A percentile compares a stretch with the other conserved stretches of the same genome.
phyloP scores from a whole-genome alignment of 2,113 vertebrate genomes.

The Stegostoma tigrinum region DNA sequence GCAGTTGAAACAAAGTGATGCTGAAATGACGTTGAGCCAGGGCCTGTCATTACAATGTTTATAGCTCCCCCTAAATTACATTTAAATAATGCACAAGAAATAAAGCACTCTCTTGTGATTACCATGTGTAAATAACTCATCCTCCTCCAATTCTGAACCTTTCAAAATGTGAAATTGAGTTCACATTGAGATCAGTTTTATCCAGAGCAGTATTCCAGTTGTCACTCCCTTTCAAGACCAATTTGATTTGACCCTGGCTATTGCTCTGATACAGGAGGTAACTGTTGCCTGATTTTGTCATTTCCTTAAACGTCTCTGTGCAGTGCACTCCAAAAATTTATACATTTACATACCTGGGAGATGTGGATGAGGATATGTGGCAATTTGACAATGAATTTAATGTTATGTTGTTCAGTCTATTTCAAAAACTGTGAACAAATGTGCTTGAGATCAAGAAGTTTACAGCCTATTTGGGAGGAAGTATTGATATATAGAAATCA shows the following conservation, averaged over 20 bases:
- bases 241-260: conserved; percentile 9
- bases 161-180: not conserved
- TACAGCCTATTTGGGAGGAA: not conserved
- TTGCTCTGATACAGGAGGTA: not conserved
- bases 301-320: not conserved
- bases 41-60: not conserved
- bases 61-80: not conserved
- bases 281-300: not conserved
- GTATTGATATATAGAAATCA: not conserved
- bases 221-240: not conserved
- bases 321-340: not conserved
- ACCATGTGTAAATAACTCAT: not conserved
- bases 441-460: not conserved
- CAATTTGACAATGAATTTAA: not conserved
- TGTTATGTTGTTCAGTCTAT: not conserved
- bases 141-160: not conserved
- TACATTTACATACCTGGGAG: not conserved
- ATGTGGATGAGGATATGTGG: not conserved
- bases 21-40: not conserved
- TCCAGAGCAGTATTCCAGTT: not conserved
- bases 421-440: not conserved
- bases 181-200: not conserved
- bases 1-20: not conserved
- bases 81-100: not conserved
- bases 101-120: not conserved